Percentiles rank a stretch among this genome's conserved stretches.
These are phyloP conservation scores for Ochotona curzoniae DNA, from an alignment of 2,113 vertebrate genomes.

Conservation along the genomic window DNA sequence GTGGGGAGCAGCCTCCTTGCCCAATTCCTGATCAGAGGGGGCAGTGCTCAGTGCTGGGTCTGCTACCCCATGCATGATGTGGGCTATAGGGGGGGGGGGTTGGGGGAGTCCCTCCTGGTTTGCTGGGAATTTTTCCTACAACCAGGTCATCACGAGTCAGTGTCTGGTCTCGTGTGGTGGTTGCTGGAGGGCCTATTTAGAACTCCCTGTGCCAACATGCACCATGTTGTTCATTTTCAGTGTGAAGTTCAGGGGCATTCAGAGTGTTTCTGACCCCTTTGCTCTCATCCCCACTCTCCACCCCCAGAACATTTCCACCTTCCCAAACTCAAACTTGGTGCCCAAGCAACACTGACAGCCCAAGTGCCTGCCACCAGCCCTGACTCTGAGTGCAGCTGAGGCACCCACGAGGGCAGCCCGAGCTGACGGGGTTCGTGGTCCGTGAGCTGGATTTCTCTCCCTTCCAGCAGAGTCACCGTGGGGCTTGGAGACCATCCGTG, in stretches of 20 bases:
- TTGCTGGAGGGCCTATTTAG: not conserved
- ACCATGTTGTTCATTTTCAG: not conserved
- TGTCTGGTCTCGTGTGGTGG: not conserved
- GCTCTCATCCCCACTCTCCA: too few relatives aligned
- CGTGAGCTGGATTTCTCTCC: not conserved
- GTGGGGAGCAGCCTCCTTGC: not conserved
- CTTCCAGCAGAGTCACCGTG: not conserved
- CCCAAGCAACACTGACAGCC: not conserved
- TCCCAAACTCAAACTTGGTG: too few relatives aligned
- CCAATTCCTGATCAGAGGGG: not conserved
- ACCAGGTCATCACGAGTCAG: too few relatives aligned
- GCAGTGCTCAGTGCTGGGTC: not conserved
- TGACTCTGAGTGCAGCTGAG: too few relatives aligned
- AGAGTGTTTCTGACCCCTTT: too few relatives aligned
- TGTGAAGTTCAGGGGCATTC: too few relatives aligned
- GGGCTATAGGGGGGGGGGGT: not conserved
- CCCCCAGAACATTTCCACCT: not conserved
- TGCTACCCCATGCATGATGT: not conserved
- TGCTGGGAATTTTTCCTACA: not conserved
- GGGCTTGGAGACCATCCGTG: not conserved
- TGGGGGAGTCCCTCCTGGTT: not conserved
- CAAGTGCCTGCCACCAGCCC: too few relatives aligned
- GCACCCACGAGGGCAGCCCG: not conserved
- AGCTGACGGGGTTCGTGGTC: rapidly evolving
- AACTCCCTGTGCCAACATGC: not conserved